These are phyloP conservation scores for Drosophila navojoa DNA, from an alignment of 1,140 invertebrate genomes.

Conservation along the genomic window DNA sequence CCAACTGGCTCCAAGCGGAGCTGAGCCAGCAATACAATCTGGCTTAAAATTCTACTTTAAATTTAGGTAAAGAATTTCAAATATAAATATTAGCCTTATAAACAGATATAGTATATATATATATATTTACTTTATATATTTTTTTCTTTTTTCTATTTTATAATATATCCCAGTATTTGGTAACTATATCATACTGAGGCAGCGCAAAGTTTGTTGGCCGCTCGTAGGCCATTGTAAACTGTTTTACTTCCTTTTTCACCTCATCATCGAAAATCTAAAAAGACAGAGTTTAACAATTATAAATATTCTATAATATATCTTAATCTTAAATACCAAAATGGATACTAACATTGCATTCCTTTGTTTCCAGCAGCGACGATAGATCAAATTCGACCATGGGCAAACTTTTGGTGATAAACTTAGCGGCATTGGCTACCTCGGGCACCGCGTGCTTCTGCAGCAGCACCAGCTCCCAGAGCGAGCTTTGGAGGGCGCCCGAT, in stretches of 20 bases:
- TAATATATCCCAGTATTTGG: slow-evolving; percentile 60
- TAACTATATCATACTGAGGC: slow-evolving; percentile 51
- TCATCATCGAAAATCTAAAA: slow-evolving; percentile 87
- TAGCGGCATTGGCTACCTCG: slow-evolving; percentile 87
- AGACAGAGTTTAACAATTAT: slow-evolving; percentile 38
- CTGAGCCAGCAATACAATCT: slow-evolving; percentile 36
- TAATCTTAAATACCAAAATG: no score
- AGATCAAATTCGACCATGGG: slow-evolving; percentile 89
- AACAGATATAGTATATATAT: slow-evolving; percentile 4
- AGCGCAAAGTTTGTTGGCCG: slow-evolving; percentile 82
- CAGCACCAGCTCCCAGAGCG: slow-evolving; percentile 94
- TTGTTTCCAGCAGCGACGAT: slow-evolving; percentile 86
- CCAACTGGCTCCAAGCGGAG: slow-evolving; percentile 50
- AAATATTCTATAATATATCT: background rate
- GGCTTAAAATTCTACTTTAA: slow-evolving; percentile 21
- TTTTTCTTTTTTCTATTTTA: no score
- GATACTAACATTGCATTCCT: slow-evolving; percentile 85
- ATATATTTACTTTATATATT: no score
- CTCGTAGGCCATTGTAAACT: slow-evolving; percentile 87
- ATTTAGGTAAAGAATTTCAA: background rate
- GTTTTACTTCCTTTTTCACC: slow-evolving; percentile 86
- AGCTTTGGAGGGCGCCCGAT: slow-evolving; percentile 92
- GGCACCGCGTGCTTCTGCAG: slow-evolving; percentile 91
- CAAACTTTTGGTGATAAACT: slow-evolving; percentile 88
- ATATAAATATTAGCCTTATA: background rate